Conservation (phyloP, 2,888 invertebrate species). For the Drosophila ezoana region DNA sequence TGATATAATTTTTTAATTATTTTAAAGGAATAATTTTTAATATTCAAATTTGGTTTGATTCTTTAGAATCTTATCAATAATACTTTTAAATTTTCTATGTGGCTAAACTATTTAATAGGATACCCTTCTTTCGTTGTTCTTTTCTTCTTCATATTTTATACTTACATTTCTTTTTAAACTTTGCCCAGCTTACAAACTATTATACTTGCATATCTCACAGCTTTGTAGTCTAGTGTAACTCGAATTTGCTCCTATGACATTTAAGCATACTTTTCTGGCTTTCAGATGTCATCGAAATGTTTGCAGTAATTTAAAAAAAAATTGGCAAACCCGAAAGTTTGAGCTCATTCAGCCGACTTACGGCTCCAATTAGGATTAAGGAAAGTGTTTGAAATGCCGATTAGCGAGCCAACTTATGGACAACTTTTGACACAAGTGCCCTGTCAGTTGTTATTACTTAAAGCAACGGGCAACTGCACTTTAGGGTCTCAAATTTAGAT, state of each 20-base stretch:
- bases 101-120: background rate
- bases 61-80: background rate
- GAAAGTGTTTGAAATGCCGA: conserved; percentile 38
- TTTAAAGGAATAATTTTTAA: too few relatives aligned
- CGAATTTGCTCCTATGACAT: conserved; percentile 1
- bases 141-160: too few relatives aligned
- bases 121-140: background rate
- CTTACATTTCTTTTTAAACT: background rate
- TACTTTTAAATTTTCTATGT: background rate
- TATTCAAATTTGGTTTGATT: background rate
- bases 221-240: background rate
- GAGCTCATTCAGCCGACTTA: conserved; percentile 49
- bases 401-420: conserved; percentile 40
- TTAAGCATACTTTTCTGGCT: conserved; percentile 19
- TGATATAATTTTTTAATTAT: too few relatives aligned
- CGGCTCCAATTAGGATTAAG: conserved; percentile 65
- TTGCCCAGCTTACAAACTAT: background rate
- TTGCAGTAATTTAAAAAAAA: conserved; percentile 27
- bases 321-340: conserved; percentile 51
- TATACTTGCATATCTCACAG: background rate
- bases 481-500: conserved; percentile 2
- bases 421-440: conserved; percentile 51
- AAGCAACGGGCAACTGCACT: conserved; percentile 27
- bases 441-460: conserved; percentile 43
- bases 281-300: conserved; percentile 23